Base-by-base conservation (phyloP, 2,797 vertebrate genomes). In the Sebastes goodei region DNA sequence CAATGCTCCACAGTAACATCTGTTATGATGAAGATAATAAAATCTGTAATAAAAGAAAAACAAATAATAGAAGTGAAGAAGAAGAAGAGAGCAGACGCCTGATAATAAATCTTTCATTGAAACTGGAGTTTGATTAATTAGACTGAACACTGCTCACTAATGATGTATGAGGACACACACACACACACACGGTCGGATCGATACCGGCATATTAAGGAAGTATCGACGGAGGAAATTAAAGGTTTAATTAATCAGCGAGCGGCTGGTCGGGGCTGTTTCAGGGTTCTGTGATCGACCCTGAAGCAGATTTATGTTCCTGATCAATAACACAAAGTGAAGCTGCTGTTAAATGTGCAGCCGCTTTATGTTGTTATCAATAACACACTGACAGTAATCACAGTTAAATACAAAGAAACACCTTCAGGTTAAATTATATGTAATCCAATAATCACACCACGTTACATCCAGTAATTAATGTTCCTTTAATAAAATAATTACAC, bases 161-260 rank as follows among this genome's bases (percentile, higher is more conserved):
- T 60, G 53, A 61, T 73, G 76, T 21, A 65, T 49, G 49, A 71
- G n/a, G 30, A 63, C 65, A 63, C 64, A 69, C 75, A 52, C 52
- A 55, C 32, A 73, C 57, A 63, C 57, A 35, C 52, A n/a, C 49
- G 3, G 21, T 52, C 12, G 15, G 67, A 83, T 89, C 76, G 10
- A 86, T 89, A 55, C 60, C 1, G 21, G 57, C 56, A 21, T 42
- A 83, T 85, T 76, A 75, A 69, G 52, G 72, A 23, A 38, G 23
- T 52, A 85, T 87, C 2, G 68, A 76, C 27, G 42, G 80, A 78
- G 77, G 82, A 85, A 83, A 85, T 89, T 76, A 85, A 78, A 87
- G 73, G 62, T 85, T 53, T 76, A 79, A 89, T 79, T 71, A 83
- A 81, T 80, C 78, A 79, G 78, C 17, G 8, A 25, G 62, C 5